phyloP scores from a whole-genome alignment of 2,797 vertebrate genomes.

The Anabas testudineus region DNA sequence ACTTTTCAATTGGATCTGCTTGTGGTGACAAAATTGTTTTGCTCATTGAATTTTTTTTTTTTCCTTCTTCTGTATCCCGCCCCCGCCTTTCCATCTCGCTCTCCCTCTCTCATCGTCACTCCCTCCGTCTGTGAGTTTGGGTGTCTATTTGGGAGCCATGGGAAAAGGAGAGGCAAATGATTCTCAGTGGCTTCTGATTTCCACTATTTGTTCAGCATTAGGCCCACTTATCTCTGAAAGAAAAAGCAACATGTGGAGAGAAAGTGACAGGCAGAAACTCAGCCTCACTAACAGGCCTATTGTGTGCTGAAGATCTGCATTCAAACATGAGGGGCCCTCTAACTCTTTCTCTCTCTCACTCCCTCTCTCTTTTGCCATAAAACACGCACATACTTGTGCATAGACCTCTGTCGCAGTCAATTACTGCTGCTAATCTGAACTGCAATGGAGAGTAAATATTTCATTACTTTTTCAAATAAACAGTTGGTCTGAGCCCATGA shows the following conservation, averaged over 20 bases:
- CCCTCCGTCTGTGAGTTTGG: slow-evolving; percentile 84
- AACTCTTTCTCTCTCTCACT: slow-evolving; percentile 71
- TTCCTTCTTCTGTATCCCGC: not conserved
- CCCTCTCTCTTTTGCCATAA: slow-evolving; percentile 54
- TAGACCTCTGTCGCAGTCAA: slow-evolving; percentile 93
- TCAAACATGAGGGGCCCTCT: slow-evolving; percentile 95
- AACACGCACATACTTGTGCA: slow-evolving; percentile 74
- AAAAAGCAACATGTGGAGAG: slow-evolving; percentile 99
- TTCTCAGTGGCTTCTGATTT: slow-evolving; percentile 99
- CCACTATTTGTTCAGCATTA: slow-evolving; percentile 99
- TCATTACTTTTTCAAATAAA: slow-evolving; percentile 99
- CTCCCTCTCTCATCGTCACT: slow-evolving; percentile 61
- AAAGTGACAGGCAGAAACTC: slow-evolving; percentile 97
- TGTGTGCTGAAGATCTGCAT: slow-evolving; percentile 93
- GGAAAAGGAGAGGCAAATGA: slow-evolving; percentile 98
- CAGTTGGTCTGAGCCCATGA: slow-evolving; percentile 95
- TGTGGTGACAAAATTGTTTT: slow-evolving; percentile 97
- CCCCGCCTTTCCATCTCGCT: slow-evolving; percentile 33
- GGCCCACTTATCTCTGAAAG: slow-evolving; percentile 99
- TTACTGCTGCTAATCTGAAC: slow-evolving; percentile 99
- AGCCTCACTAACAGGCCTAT: slow-evolving; percentile 91
- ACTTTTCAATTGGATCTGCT: slow-evolving; percentile 98
- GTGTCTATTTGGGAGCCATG: slow-evolving; percentile 98
- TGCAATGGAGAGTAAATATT: slow-evolving; percentile 99
- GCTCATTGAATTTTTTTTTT: slow-evolving; percentile 82